phyloP scores from a whole-genome alignment of 2,797 vertebrate genomes.

The Falco novaeseelandiae region DNA sequence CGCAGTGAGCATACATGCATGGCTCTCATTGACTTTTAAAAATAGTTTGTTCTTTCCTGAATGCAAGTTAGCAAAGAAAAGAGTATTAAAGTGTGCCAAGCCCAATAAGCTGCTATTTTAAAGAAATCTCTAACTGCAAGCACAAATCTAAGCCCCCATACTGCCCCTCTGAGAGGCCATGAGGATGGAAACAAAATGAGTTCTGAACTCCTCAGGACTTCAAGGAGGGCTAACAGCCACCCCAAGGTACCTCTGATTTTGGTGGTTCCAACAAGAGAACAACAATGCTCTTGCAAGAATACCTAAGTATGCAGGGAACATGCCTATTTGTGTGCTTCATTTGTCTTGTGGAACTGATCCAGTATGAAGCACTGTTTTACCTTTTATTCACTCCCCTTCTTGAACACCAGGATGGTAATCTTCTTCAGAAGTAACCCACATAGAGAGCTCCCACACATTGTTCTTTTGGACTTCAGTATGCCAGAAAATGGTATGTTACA shows the following conservation, averaged over 20 bases:
- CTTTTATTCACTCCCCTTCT: not conserved
- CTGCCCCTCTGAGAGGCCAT: not conserved
- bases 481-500: not conserved
- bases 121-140: not conserved
- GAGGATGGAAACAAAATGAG: not conserved
- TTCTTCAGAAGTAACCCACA: not conserved
- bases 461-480: not conserved
- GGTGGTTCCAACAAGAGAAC: not conserved
- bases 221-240: not conserved
- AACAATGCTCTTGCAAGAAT: not conserved
- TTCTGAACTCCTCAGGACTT: not conserved
- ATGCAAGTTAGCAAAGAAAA: not conserved
- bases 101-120: not conserved
- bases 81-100: not conserved
- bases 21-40: not conserved
- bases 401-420: not conserved
- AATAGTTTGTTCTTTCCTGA: not conserved
- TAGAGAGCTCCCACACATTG: not conserved
- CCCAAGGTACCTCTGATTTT: not conserved
- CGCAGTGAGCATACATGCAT: not conserved
- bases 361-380: not conserved
- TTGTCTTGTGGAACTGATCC: not conserved
- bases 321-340: not conserved
- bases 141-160: not conserved
- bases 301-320: not conserved